Evolutionary conservation across 2,113 vertebrate species (phyloP).

Genomic region (Myodes glareolus): DNA sequence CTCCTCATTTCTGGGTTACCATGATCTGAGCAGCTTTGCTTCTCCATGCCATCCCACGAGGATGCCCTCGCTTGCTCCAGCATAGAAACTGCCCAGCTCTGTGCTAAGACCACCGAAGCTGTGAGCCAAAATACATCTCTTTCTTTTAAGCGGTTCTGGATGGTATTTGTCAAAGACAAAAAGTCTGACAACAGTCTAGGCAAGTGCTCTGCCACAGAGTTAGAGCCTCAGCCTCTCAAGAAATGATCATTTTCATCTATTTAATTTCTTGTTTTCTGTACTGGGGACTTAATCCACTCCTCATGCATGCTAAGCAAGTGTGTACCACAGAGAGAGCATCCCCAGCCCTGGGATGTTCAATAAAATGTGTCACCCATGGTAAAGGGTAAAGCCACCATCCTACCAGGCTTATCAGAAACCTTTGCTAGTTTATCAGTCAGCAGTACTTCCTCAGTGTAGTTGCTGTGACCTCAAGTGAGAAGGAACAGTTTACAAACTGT

Average conservation of each 20-base stretch:
- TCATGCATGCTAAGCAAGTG: neutral
- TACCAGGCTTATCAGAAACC: neutral
- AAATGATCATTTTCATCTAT: neutral
- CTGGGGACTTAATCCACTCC: neutral
- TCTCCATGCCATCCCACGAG: neutral
- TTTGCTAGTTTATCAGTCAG: neutral
- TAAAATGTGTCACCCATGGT: neutral
- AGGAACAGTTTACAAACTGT: neutral
- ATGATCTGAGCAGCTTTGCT: neutral
- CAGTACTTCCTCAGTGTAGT: neutral
- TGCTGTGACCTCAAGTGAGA: neutral
- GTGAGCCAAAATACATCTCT: neutral
- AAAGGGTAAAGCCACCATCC: neutral
- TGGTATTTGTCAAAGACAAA: neutral
- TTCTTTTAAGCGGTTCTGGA: neutral
- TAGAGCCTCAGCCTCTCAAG: too few species aligned
- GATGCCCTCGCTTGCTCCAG: neutral
- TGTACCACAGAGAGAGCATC: neutral
- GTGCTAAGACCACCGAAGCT: neutral
- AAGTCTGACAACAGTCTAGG: neutral
- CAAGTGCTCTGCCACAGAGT: neutral
- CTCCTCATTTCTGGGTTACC: too few species aligned
- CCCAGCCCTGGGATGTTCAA: too few species aligned
- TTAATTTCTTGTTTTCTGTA: neutral
- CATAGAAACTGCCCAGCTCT: too few species aligned